Evolutionary conservation across 2,888 invertebrate species (phyloP), one percentile per base, ranked within the genome.

Genomic region (Eucriotettix oculatus): DNA sequence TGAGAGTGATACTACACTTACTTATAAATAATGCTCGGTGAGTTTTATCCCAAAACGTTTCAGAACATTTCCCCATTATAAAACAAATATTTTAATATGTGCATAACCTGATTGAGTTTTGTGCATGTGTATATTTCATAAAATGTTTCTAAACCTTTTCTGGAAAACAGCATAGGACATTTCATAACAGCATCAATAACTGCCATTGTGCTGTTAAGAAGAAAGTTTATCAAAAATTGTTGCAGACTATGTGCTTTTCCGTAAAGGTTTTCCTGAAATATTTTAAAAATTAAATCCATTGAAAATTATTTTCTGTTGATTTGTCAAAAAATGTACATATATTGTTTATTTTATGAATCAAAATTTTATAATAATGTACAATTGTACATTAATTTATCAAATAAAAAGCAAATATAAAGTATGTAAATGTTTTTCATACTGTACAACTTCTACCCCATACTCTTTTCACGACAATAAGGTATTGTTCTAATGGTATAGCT

Each of bases 141-240:
- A 41, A 14, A 16, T 55, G 41, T 16, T 48, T 16, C 14, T 54
- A 61, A 61, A 61, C 60, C 60, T 61, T 61, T 58, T 54, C 60
- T 61, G 60, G 60, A 61, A 61, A 61, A 61, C 60, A 52, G 48
- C 55, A 61, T 61, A 61, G 60, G 42, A 54, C 41, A 41, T 48
- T 60, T 60, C 53, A 53, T 60, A 16, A 53, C 42, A 29, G n/a
- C 12, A 10, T 42, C 40, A 56, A 11, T 53, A 53, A 11, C 11
- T 7, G 40, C 42, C 56, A 29, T 29, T 29, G 29, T 56, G 56
- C 42, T 54, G 54, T 54, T 12, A 12, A 29, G 40, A 16, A 56
- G 40, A 29, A 16, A 14, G 29, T 56, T 56, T 55, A 40, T 29
- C 55, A 29, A 41, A n/a, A 55, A n/a, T 41, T 29, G 29, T 29